Evolutionary conservation across 1,140 invertebrate genomes (phyloP).

Genomic region (Triops cancriformis): DNA sequence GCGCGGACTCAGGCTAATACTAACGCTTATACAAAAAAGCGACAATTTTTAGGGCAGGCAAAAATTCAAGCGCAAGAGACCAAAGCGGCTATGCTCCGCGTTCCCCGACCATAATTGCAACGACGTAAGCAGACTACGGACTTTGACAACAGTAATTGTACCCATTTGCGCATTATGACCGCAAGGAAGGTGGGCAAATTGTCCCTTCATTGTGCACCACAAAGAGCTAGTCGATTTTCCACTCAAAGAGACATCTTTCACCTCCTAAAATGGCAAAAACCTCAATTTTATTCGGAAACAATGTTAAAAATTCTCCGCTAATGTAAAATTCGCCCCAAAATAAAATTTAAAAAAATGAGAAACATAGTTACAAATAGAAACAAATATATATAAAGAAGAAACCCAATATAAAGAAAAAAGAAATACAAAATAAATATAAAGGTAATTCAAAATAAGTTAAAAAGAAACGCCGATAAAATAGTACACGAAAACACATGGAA

Average conservation of each 20-base stretch:
- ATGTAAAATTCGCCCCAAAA: too few species aligned
- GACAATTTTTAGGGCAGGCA: neutral
- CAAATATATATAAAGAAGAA: too few species aligned
- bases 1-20: neutral
- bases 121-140: conserved; percentile 1
- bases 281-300: too few species aligned
- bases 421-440: too few species aligned
- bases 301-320: too few species aligned
- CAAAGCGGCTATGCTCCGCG: neutral
- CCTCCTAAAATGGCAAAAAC: too few species aligned
- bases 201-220: neutral
- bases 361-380: too few species aligned
- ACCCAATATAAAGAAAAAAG: too few species aligned
- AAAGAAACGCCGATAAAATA: too few species aligned
- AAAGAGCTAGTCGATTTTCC: neutral
- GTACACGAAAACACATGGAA: too few species aligned
- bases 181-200: neutral
- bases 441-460: too few species aligned
- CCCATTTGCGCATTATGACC: conserved; percentile 3
- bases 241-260: neutral
- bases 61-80: neutral
- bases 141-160: neutral
- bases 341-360: too few species aligned
- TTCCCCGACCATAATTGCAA: neutral
- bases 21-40: neutral